Evolutionary conservation across 2,888 invertebrate species (phyloP).

Genomic region (Dione juno): DNA sequence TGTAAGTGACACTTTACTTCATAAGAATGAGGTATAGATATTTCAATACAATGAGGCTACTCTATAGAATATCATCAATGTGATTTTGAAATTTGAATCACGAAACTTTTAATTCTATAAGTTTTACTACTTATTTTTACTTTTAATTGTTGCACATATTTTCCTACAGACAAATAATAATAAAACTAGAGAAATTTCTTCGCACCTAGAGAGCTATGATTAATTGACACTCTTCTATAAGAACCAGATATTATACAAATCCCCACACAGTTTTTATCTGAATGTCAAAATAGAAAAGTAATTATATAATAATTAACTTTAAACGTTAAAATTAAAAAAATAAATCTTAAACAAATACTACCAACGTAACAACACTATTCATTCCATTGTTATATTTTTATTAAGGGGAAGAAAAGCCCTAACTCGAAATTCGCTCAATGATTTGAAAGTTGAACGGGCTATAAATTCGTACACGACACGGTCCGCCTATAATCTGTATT

Average conservation of each 20-base stretch:
- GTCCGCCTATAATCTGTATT: slow-evolving; percentile 51
- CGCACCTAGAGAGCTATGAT: too few relatives aligned
- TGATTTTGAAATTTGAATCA: too few relatives aligned
- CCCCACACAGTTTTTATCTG: background rate
- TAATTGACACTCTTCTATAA: background rate
- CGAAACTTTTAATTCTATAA: too few relatives aligned
- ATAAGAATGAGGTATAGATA: too few relatives aligned
- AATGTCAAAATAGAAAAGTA: background rate
- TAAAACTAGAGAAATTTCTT: too few relatives aligned
- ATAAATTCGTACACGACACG: slow-evolving; percentile 72
- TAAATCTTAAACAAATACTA: background rate
- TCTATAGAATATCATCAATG: too few relatives aligned
- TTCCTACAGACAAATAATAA: too few relatives aligned
- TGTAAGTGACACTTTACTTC: too few relatives aligned
- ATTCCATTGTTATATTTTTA: slow-evolving; percentile 23
- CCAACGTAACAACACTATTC: slow-evolving; percentile 7
- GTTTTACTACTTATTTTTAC: too few relatives aligned
- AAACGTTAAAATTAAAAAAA: too few relatives aligned
- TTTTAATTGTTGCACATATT: too few relatives aligned
- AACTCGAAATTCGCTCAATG: slow-evolving; percentile 69
- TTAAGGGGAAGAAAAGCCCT: slow-evolving; percentile 49
- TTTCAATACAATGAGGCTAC: too few relatives aligned
- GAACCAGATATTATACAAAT: background rate
- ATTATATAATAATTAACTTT: background rate
- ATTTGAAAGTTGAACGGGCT: slow-evolving; percentile 72